These are phyloP conservation scores for Rhogogaster chlorosoma DNA, from an alignment of 2,888 invertebrate species.

Conservation along the genomic window DNA sequence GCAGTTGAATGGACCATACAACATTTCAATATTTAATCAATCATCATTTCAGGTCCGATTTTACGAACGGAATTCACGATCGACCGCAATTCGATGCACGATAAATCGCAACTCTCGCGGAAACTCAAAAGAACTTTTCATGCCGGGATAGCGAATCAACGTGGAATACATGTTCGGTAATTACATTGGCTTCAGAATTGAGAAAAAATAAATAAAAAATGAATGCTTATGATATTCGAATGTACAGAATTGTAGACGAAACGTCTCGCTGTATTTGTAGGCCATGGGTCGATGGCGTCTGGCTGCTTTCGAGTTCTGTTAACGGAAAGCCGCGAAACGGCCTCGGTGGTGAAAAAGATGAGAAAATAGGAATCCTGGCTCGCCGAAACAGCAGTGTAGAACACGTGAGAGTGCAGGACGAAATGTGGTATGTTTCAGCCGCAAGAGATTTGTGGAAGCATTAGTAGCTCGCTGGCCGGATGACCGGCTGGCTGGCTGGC, in stretches of 20 bases:
- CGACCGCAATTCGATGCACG: background rate
- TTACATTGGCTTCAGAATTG: too few relatives aligned
- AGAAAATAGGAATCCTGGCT: background rate
- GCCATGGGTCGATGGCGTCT: conserved; percentile 13
- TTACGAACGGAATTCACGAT: background rate
- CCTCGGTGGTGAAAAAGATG: conserved; percentile 3
- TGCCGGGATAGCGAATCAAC: too few relatives aligned
- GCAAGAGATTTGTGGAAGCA: conserved; percentile 58
- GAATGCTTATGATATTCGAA: too few relatives aligned
- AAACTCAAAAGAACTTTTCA: too few relatives aligned
- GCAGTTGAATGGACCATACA: background rate
- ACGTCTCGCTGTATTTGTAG: background rate
- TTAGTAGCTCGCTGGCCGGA: conserved; percentile 56
- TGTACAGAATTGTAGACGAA: background rate
- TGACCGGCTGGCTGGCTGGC: conserved; percentile 11
- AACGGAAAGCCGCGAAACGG: background rate
- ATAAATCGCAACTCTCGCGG: background rate
- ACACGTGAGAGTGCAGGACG: conserved; percentile 31
- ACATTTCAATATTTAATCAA: background rate
- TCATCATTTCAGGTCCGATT: background rate
- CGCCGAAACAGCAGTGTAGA: background rate
- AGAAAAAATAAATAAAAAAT: too few relatives aligned
- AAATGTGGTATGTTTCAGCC: conserved; percentile 43
- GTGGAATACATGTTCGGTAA: too few relatives aligned
- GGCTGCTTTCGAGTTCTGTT: conserved; percentile 3